Base-by-base conservation (phyloP, 2,888 invertebrate genomes). In the Heliconius cydno region DNA sequence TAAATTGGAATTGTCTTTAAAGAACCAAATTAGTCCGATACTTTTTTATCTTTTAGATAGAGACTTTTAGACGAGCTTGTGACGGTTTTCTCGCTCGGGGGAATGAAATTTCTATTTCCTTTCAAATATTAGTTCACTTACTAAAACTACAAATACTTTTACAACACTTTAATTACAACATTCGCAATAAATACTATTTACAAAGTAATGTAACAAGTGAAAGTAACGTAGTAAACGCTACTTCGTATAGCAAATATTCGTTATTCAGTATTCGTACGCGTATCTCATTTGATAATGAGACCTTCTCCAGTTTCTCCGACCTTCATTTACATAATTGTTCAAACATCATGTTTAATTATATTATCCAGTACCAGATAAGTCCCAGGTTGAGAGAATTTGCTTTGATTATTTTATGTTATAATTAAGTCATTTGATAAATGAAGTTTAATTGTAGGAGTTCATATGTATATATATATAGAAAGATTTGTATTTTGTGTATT, bases 271-370 rank as follows among this genome's bases (percentile, higher is more conserved):
- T 87, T 86, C 86, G 86, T 86, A 85, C 83, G 82, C 83, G 82
- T 83, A 86, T 87, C 86, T 84, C 85, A 85, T 87, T 87, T 88
- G 86, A 86, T 88, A 89, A 91, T 88, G 87, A 88, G 88, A 87
- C 88, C 88, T 88, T 87, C 86, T 81, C 85, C 88, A 88, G 86
- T 89, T 89, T 87, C 86, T 83, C 85, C 82, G 83, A 83, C 87
- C 85, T 86, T 86, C 86, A 88, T 91, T 90, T 90, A 86, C 90
- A 90, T 90, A 90, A 90, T 91, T 91, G 89, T 89, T 89, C 89
- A 90, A 90, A 90, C 88, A 90, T 90, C 87, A 88, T 88, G 86
- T 89, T 80, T 81, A 81, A 79, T 80, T 81, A 78, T 79, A 81
- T 82, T 79, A 80, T 77, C 66, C 68, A 74, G 66, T 77, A 46